Conservation (phyloP, 2,113 vertebrate genomes). For the Spilogale gracilis region DNA sequence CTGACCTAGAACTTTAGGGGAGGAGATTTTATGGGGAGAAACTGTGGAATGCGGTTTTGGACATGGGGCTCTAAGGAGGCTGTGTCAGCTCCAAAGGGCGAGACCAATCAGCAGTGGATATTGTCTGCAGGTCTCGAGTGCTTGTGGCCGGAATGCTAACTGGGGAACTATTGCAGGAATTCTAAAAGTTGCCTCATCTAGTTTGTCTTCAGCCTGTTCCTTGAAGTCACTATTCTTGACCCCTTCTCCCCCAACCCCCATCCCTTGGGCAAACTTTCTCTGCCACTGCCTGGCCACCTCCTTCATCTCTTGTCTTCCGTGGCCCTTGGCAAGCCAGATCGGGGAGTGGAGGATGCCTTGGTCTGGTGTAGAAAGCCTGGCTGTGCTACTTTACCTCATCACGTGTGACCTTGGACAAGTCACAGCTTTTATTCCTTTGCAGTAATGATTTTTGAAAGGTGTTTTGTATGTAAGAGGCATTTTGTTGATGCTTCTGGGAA, state of each 20-base stretch:
- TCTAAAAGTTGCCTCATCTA: background rate
- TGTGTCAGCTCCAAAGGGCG: background rate
- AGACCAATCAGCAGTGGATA: background rate
- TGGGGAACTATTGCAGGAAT: background rate
- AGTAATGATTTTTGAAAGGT: background rate
- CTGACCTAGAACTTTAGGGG: background rate
- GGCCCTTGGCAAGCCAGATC: background rate
- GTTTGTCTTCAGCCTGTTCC: background rate
- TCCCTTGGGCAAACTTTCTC: background rate
- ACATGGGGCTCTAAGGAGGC: background rate
- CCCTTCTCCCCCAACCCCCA: too few relatives aligned
- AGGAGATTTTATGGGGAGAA: background rate
- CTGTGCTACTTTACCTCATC: background rate
- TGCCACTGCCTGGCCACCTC: background rate
- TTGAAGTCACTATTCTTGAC: background rate
- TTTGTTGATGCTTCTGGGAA: background rate
- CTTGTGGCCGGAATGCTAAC: background rate
- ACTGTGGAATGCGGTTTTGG: background rate
- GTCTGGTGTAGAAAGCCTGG: background rate
- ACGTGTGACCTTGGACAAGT: background rate
- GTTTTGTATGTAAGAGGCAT: background rate
- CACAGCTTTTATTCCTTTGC: background rate
- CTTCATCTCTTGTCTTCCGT: background rate
- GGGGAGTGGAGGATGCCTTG: background rate
- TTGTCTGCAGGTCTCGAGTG: background rate